Base-by-base conservation (phyloP, 2,888 invertebrate genomes). In the Trichogramma evanescens region DNA sequence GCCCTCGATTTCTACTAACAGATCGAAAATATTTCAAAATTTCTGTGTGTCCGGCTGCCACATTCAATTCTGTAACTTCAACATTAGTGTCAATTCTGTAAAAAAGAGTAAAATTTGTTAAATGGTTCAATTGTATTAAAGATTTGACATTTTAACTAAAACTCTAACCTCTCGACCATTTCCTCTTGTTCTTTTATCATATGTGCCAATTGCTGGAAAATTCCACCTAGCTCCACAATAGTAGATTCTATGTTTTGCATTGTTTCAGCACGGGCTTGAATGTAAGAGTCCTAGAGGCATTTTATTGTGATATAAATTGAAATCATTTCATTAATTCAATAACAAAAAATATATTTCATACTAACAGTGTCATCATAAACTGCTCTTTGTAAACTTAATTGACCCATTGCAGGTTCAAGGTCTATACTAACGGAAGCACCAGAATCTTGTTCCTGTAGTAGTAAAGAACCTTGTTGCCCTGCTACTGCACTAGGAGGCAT, bases 161-260 rank as follows among this genome's bases (percentile, higher is more conserved):
- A 60, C 48, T 48, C 51, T 64, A 71, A 85, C 86, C 85, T 86
- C 72, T 94, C 93, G 5, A 97, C 95, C 81, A 95, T 93, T 82
- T 99, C 99, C 77, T 98, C 99, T 78, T 97, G 96, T 76, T 97
- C 95, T 74, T 95, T 93, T 3, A 99, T 97, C 95, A 99, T 96
- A 73, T 91, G 90, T 4, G 94, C 94, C 67, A 95, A 77, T 78
- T 97, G 96, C 72, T 93, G 93, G 78, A 98, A 99, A 74, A 99
- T 98, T 8, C 94, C 93, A n/a, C 99, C 99, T 52, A 99, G 81
- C 79, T 99, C 99, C 9, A 98, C 95, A 71, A 99, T 98, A 13
- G 98, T 98, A 55, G 94, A 93, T 80, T 99, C 99, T 73, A 99
- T 99, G 76, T 93, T 96, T 78, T 98, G 95, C 97, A 99, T 98